Conservation (phyloP, 2,113 vertebrate genomes). For the Percopsis transmontana region DNA sequence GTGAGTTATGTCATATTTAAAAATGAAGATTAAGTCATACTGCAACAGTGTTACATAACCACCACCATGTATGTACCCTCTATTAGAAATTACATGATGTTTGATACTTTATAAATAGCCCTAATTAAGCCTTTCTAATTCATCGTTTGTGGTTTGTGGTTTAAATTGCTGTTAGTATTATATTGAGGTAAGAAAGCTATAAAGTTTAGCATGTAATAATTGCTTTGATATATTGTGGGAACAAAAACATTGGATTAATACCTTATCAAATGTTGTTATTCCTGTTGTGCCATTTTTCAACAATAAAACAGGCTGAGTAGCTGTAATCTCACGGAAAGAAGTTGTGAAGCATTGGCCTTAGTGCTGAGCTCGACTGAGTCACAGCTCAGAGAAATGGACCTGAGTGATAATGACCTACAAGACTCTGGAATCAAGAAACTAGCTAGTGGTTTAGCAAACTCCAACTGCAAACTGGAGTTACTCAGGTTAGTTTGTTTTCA, state of each 20-base stretch:
- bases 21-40: neutral
- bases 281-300: constrained; percentile 5
- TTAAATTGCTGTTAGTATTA: too few relatives aligned
- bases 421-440: constrained; percentile 19
- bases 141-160: too few relatives aligned
- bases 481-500: constrained; percentile 7
- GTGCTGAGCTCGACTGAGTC: neutral
- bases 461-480: constrained; percentile 26
- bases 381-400: constrained; percentile 22
- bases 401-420: constrained; percentile 25
- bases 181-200: too few relatives aligned
- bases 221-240: too few relatives aligned
- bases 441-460: neutral
- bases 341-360: constrained; percentile 6
- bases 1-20: too few relatives aligned
- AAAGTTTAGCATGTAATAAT: too few relatives aligned
- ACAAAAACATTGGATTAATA: neutral
- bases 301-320: constrained; percentile 5
- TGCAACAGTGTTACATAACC: too few relatives aligned
- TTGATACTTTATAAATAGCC: too few relatives aligned
- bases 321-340: constrained; percentile 19
- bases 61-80: too few relatives aligned
- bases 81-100: too few relatives aligned
- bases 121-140: too few relatives aligned
- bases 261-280: neutral